Evolutionary conservation across 2,113 vertebrate genomes (phyloP), one percentile per base, ranked within the genome.

Genomic region (Carassius carassius): DNA sequence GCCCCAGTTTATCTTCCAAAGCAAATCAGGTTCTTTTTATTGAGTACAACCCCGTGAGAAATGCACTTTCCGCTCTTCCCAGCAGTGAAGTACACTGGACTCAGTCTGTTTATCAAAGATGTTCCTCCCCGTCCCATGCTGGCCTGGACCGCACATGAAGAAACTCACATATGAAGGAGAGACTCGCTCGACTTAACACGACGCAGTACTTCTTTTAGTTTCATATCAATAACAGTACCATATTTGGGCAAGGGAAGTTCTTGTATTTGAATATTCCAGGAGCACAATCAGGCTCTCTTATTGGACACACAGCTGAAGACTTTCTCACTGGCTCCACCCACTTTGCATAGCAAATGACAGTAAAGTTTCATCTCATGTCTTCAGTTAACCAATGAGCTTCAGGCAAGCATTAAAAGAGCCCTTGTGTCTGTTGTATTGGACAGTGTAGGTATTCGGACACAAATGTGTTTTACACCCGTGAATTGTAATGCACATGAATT

Each of bases 21-120:
- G 49, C 35, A 81, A 88, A 84, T 84, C 87, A 86, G 85, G 87
- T 86, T 74, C 47, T 86, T 83, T 88, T 84, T 84, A 69, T 84
- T 84, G 54, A 63, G 32, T 37, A 47, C 72, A 69, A 29, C 62
- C 77, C 21, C 49, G 54, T 86, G 49, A 16, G 29, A 37, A 49
- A 75, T 85, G 80, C 82, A 76, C 70, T 87, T 49, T 51, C 14
- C 80, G 5, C 35, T 37, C 0, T 13, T 17, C 25, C 25, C 74
- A 13, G 11, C 44, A 49, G 41, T 74, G 70, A 73, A n/a, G 37
- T 23, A 58, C 19, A 58, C 19, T 1, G 3, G 21, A 25, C 14
- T 2, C 1, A n/a, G 41, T 69, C 78, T 47, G n/a, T 29, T 79
- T 79, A 73, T 81, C 79, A 81, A 35, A 35, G 23, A 51, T 3